A percentile compares a stretch with the other conserved stretches of the same genome.
Evolutionary conservation across 2,888 invertebrate species (phyloP).

Genomic region (Oxystoma pomonae): DNA sequence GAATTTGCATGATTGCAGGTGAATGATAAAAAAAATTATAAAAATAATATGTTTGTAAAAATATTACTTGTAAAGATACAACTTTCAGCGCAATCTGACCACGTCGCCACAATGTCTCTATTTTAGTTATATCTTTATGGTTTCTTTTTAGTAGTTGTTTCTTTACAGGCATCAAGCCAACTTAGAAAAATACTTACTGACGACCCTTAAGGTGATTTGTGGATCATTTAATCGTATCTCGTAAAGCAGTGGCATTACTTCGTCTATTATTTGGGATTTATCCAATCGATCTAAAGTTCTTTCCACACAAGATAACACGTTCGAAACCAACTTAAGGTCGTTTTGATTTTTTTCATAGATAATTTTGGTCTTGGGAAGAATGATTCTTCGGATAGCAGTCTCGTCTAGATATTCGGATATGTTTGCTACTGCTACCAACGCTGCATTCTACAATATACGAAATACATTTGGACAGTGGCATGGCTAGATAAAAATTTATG

Average conservation of each 20-base stretch:
- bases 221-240: conserved; percentile 84
- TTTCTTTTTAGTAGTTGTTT: too few relatives aligned
- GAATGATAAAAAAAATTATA: too few relatives aligned
- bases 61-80: too few relatives aligned
- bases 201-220: conserved; percentile 82
- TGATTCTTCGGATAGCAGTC: conserved; percentile 70
- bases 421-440: conserved; percentile 80
- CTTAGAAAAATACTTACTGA: conserved; percentile 93
- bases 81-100: too few relatives aligned
- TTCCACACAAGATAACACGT: conserved; percentile 75
- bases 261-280: conserved; percentile 81
- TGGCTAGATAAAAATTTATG: too few relatives aligned
- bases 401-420: conserved; percentile 83
- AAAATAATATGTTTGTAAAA: too few relatives aligned
- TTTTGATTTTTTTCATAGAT: conserved; percentile 75
- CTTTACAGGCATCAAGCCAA: too few relatives aligned
- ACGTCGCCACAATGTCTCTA: too few relatives aligned
- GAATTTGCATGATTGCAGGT: too few relatives aligned
- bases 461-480: too few relatives aligned
- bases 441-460: conserved; percentile 82
- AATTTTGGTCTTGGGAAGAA: conserved; percentile 77
- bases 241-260: conserved; percentile 84
- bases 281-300: conserved; percentile 80
- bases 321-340: conserved; percentile 76
- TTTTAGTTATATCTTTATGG: too few relatives aligned